Evolutionary conservation across 2,888 invertebrate genomes (phyloP).

Genomic region (Ophion ventricosus): DNA sequence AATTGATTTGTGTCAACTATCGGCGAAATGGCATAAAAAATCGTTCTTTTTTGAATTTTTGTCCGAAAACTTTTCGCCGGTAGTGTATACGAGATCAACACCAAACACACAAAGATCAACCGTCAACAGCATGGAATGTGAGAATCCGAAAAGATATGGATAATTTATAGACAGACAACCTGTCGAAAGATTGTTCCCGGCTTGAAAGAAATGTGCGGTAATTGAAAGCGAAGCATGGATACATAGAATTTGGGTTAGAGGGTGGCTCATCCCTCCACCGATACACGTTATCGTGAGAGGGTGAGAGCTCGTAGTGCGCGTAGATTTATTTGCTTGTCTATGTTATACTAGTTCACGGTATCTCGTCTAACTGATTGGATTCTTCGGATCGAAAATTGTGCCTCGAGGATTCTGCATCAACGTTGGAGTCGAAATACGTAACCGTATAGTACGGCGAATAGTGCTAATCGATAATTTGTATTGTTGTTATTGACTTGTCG

Average conservation of each 20-base stretch:
- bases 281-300: constrained; percentile 8
- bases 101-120: no score
- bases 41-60: no score
- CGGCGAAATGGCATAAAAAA: no score
- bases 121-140: constrained; percentile 55
- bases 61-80: no score
- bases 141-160: constrained; percentile 59
- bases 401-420: constrained; percentile 15
- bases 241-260: constrained; percentile 49
- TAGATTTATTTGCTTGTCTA: constrained; percentile 39
- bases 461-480: no score
- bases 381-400: constrained; percentile 53
- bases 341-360: constrained; percentile 50
- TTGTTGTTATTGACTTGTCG: no score
- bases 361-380: constrained; percentile 58
- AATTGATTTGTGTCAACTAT: no score
- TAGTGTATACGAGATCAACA: no score
- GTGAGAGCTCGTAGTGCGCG: constrained; percentile 7
- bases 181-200: constrained; percentile 58
- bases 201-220: constrained; percentile 61
- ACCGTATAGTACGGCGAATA: background rate
- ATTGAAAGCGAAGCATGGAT: constrained; percentile 66
- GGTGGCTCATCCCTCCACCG: constrained; percentile 23
- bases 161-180: constrained; percentile 62
- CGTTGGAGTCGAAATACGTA: constrained; percentile 23